phyloP scores from a whole-genome alignment of 2,113 vertebrate genomes.

The Heliornis fulica region DNA sequence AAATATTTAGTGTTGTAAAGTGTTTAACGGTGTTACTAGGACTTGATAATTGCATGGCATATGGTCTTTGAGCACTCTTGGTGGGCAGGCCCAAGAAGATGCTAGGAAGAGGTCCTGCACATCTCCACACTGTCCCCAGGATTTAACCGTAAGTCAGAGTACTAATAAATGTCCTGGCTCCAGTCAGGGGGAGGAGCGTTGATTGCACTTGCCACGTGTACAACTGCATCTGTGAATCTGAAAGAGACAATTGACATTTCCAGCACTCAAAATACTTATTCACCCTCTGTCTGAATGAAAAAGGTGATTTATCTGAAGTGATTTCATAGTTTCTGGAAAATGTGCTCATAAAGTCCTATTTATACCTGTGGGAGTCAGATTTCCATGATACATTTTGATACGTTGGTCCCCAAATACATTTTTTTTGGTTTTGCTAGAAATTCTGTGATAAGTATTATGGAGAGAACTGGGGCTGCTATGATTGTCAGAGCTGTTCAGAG shows the following conservation, averaged over 20 bases:
- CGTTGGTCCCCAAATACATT: not conserved
- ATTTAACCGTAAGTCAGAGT: not conserved
- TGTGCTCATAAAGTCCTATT: not conserved
- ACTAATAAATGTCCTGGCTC: not conserved
- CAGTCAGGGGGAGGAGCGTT: not conserved
- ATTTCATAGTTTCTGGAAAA: not conserved
- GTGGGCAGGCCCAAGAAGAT: not conserved
- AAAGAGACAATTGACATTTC: not conserved
- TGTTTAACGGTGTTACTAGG: not conserved
- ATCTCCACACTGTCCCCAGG: accelerated
- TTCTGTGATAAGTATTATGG: accelerated
- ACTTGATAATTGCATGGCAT: not conserved
- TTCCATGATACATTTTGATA: not conserved
- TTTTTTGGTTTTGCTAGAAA: not conserved
- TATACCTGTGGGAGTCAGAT: not conserved
- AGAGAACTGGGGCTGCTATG: not conserved
- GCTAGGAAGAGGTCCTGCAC: not conserved
- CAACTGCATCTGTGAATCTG: not conserved
- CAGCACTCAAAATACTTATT: not conserved
- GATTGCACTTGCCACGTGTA: not conserved
- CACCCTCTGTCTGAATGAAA: not conserved
- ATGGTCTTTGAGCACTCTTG: accelerated
- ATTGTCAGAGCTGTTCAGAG: not conserved
- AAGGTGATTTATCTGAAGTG: not conserved
- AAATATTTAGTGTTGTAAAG: not conserved